phyloP scores from a whole-genome alignment of 2,888 invertebrate species.

The Mellilla xanthometata region DNA sequence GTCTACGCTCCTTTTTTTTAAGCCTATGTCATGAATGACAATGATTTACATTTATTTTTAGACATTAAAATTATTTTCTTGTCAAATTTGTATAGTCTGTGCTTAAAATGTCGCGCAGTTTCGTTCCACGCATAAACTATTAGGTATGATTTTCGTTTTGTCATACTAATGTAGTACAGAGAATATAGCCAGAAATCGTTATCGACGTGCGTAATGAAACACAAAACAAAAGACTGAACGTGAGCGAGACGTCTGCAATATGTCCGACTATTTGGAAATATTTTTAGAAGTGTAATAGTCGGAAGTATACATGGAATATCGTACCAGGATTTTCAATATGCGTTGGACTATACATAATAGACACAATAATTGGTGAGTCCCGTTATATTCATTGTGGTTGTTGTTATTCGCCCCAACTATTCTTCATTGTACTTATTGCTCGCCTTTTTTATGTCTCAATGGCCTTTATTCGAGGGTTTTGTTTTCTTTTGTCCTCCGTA shows the following conservation, averaged over 20 bases:
- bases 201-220: constrained; percentile 59
- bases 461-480: constrained; percentile 80
- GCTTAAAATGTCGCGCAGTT: constrained; percentile 21
- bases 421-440: constrained; percentile 60
- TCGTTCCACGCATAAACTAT: constrained; percentile 52
- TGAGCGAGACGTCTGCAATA: constrained; percentile 80
- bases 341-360: constrained; percentile 71
- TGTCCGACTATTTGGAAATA: constrained; percentile 82
- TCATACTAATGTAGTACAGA: constrained; percentile 37
- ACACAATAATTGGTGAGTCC: constrained; percentile 58
- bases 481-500: constrained; percentile 79
- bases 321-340: constrained; percentile 52
- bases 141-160: constrained; percentile 28
- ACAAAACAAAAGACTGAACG: constrained; percentile 60
- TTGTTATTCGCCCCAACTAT: constrained; percentile 45
- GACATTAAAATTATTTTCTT: not conserved
- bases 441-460: constrained; percentile 79
- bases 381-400: constrained; percentile 38
- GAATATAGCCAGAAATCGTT: constrained; percentile 44
- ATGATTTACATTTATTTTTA: not conserved
- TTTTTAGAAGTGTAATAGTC: constrained; percentile 75
- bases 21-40: too few species aligned
- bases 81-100: constrained; percentile 5
- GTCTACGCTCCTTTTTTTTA: too few species aligned
- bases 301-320: constrained; percentile 52